Base-by-base conservation (phyloP, 2,888 invertebrate species). In the Lithodes maja region DNA sequence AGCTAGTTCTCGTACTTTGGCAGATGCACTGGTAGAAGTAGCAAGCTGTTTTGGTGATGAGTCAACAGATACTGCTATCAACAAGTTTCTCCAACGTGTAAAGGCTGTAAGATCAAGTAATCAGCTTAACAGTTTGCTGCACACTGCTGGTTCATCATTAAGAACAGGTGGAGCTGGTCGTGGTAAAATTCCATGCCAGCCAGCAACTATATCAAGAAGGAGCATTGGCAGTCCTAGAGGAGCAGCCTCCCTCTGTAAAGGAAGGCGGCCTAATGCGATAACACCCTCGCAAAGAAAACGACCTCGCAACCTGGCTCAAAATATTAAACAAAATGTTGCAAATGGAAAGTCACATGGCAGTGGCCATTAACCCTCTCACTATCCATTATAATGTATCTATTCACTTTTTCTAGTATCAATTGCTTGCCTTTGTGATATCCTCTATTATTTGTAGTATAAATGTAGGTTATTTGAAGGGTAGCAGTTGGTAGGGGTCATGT, bases 121-220 rank as follows among this genome's bases (percentile, higher is more conserved):
- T 55, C 55, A 79, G 17, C 17, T 79, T 2, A 53, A 79, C 54
- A 54, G 17, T n/a, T 54, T 79, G 1, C n/a, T 82, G 7, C 33
- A 68, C 49, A 15, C 15, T 71, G 17, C 17, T 52, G 55, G 55
- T 5, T 54, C 17, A 33, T 52, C 55, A 55, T 17, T 55, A 54
- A 55, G 17, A n/a, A 2, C 9, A 15, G 53, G 15, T 52, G 78
- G 78, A 7, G 78, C 53, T 78, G 78, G 78, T 53, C 81, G 81
- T 49, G 81, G 81, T 3, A 82, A 52, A 33, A 79, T 82, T 15
- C 82, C 82, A n/a, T 68, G 68, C n/a, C 69, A 82, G 49, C 82
- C 82, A 69, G 17, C 69, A 15, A 54, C 69, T 12, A 82, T 82
- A 49, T 49, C 82, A 17, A 81, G 81, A 69, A 49, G 82, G 50